These are phyloP conservation scores for Apostichopus leukothele DNA, from an alignment of 53 echinoderm and acorn worm genomes.

Conservation along the genomic window DNA sequence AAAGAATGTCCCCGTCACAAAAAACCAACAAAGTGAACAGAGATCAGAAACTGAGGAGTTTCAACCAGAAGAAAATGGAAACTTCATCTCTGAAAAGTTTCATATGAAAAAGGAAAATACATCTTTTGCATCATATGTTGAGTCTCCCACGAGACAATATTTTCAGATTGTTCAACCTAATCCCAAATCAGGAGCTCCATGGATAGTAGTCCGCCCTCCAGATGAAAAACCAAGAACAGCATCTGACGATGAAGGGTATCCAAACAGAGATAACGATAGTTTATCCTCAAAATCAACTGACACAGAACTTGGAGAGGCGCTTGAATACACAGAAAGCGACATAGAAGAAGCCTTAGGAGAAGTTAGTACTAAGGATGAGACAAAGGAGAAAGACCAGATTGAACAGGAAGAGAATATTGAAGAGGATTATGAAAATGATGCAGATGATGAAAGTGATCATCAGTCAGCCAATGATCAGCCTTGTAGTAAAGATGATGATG, in stretches of 20 bases:
- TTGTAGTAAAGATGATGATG: neutral
- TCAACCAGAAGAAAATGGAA: neutral
- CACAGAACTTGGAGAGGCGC: slow-evolving; percentile 4
- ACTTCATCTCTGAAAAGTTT: neutral
- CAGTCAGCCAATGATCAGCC: neutral
- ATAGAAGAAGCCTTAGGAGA: slow-evolving; percentile 47
- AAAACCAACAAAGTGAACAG: neutral
- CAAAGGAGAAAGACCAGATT: neutral
- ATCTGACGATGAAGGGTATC: slow-evolving; percentile 22
- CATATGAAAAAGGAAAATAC: neutral
- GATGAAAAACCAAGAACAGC: slow-evolving; percentile 34
- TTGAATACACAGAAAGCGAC: slow-evolving; percentile 49
- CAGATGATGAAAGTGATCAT: slow-evolving; percentile 26
- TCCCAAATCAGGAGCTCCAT: slow-evolving; percentile 43
- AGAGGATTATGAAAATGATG: neutral
- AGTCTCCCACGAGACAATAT: slow-evolving; percentile 2
- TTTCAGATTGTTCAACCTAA: slow-evolving; percentile 28
- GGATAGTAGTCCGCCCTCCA: slow-evolving; percentile 37
- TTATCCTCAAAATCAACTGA: slow-evolving; percentile 17
- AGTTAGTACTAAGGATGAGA: neutral
- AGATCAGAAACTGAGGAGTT: neutral
- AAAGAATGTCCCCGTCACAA: neutral
- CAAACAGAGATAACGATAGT: neutral
- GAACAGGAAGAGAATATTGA: neutral
- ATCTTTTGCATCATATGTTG: slow-evolving; percentile 9